Evolutionary conservation across 64 coral and sea anemone species (phyloP).

Genomic region (Pocillopora verrucosa): DNA sequence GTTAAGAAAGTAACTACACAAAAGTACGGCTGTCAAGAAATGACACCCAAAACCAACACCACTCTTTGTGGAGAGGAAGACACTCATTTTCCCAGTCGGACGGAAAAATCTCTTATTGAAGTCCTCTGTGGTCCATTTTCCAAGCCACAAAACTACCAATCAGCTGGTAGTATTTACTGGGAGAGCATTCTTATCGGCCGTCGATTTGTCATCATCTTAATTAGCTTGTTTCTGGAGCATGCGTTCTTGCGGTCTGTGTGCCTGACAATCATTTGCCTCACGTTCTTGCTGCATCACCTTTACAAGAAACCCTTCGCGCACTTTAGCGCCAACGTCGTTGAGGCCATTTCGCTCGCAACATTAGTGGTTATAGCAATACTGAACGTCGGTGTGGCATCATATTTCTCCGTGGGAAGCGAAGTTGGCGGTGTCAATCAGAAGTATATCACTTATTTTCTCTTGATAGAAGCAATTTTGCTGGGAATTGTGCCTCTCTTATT

Average conservation of each 20-base stretch:
- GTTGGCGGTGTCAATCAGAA: background rate
- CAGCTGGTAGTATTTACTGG: slow-evolving; percentile 37
- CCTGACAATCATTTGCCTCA: background rate
- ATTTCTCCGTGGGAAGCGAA: slow-evolving; percentile 3
- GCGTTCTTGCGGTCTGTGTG: slow-evolving; percentile 8
- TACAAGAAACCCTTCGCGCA: slow-evolving; percentile 12
- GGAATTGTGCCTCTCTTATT: background rate
- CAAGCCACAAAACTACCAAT: background rate
- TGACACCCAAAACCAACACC: background rate
- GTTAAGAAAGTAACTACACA: background rate
- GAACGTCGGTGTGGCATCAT: slow-evolving; percentile 24
- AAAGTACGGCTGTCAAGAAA: background rate
- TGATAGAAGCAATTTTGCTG: background rate
- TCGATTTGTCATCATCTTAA: slow-evolving; percentile 32
- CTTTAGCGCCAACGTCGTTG: background rate
- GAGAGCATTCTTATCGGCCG: slow-evolving; percentile 52
- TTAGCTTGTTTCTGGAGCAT: slow-evolving; percentile 11
- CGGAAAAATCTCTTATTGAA: background rate
- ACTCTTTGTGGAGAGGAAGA: background rate
- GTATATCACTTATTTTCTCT: background rate
- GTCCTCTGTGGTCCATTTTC: slow-evolving; percentile 38
- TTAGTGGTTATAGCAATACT: slow-evolving; percentile 39
- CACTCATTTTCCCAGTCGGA: background rate
- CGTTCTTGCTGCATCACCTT: slow-evolving; percentile 33
- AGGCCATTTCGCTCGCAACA: slow-evolving; percentile 41